Evolutionary conservation across 2,888 invertebrate species (phyloP), one percentile per base, ranked within the genome.

Genomic region (Lamproptera curius): DNA sequence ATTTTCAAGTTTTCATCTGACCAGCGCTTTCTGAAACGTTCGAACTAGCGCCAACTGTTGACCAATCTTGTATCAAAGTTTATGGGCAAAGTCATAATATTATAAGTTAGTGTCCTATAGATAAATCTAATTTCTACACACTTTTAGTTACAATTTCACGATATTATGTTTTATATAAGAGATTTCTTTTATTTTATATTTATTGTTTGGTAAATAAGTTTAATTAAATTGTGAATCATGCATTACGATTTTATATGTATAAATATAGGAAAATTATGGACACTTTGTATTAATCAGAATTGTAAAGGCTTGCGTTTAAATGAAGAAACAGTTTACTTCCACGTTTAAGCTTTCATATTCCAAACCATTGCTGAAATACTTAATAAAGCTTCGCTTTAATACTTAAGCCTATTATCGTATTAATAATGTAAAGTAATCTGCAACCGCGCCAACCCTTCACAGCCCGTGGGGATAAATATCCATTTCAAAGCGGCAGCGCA

Each of bases 1-100:
- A 81, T 81, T 81, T 80, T 67, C 67, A 79, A 81, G 75, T 80
- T 76, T 64, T 67, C 65, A 63, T 69, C 72, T 73, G 75, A 71
- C 73, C 73, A 64, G 58, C 63, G 68, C 43, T 42, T 37, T 42
- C 43, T 51, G 51, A 35, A 52, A 52, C 53, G 51, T 53, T 34
- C 58, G 57, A 65, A 65, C 54, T 54, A 56, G 59, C 56, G 61
- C 62, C 63, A 62, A 67, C 50, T 56, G 52, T 52, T 52, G 55
- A 51, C 71, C 63, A 67, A 63, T 59, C 63, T 57, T 54, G 64
- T 56, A 65, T 58, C 50, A 51, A 69, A 76, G 62, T 77, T 74
- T 65, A 68, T 69, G 67, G 60, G 58, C 46, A 62, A 70, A 61
- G 65, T n/a, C 9, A n/a, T n/a, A 28, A 28, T 28, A 9, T 28